Percentiles rank a stretch among this genome's conserved stretches.
Evolutionary conservation across 2,113 vertebrate species (phyloP).

Genomic region (Sus scrofa): DNA sequence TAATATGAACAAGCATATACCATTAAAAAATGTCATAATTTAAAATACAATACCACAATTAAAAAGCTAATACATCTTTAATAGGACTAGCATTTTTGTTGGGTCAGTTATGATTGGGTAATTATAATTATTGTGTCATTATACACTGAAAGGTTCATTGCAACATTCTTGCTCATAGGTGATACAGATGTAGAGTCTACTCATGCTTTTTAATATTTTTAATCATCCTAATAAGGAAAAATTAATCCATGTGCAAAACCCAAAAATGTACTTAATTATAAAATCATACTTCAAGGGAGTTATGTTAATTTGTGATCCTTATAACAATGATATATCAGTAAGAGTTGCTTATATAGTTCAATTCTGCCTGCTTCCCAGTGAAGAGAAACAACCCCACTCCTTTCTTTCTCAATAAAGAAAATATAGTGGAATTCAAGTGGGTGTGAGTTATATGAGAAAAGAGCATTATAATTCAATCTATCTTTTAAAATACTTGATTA

Average conservation of each 20-base stretch:
- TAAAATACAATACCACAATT: constrained; percentile 5
- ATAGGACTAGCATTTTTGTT: not conserved
- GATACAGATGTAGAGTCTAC: not conserved
- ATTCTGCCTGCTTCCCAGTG: not conserved
- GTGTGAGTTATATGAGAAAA: not conserved
- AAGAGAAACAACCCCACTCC: not conserved
- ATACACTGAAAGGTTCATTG: not conserved
- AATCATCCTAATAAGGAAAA: constrained; percentile 29
- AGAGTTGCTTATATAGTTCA: not conserved
- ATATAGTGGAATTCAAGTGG: not conserved
- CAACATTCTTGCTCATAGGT: not conserved
- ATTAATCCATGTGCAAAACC: not conserved
- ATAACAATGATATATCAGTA: not conserved
- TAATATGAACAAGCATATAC: not conserved
- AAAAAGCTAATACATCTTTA: not conserved
- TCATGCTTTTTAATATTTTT: not conserved
- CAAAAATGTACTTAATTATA: not conserved
- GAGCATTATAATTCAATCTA: not conserved
- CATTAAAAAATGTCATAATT: not conserved
- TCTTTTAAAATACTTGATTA: constrained; percentile 33
- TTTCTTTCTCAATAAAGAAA: not conserved
- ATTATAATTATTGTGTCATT: constrained; percentile 19
- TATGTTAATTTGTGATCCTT: not conserved
- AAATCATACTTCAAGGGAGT: constrained; percentile 4
- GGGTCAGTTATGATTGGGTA: constrained; percentile 5